Percentiles rank a stretch among this genome's conserved stretches.
Conservation (phyloP, 37 sponge, comb jelly and placozoan species). For the Cladorhizidae sp. region DNA sequence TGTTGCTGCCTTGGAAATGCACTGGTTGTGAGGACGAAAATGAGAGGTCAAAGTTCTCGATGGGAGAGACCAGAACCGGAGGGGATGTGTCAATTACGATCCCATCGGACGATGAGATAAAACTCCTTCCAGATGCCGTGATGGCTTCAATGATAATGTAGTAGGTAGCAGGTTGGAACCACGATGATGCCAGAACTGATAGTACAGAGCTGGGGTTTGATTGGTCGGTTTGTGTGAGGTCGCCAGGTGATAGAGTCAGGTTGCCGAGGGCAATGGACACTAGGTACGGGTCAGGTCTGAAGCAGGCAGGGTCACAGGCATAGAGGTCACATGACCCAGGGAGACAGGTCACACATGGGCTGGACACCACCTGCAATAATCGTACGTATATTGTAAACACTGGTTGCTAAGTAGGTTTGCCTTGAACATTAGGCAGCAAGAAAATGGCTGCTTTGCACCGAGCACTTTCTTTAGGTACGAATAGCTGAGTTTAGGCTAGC, state of each 20-base stretch:
- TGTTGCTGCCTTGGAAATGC: conserved; percentile 70
- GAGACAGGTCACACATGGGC: conserved; percentile 63
- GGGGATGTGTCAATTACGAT: conserved; percentile 76
- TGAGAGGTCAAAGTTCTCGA: conserved; percentile 72
- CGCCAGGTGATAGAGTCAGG: conserved; percentile 55
- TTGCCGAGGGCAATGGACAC: conserved; percentile 50
- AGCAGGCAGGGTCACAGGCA: conserved; percentile 58
- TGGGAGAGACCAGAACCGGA: conserved; percentile 27
- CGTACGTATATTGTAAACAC: too few species aligned
- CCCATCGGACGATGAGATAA: conserved; percentile 60
- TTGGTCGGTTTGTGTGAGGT: not conserved
- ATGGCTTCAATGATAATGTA: conserved; percentile 74
- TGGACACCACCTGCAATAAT: conserved; percentile 41
- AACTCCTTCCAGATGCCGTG: conserved; percentile 67
- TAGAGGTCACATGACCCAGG: conserved; percentile 53
- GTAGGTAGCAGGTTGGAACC: conserved; percentile 62
- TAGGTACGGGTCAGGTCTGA: conserved; percentile 47
- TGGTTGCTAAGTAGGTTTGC: too few species aligned
- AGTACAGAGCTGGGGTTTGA: too few species aligned
- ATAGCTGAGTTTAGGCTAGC: not conserved
- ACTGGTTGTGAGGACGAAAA: conserved; percentile 47
- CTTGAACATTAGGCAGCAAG: too few species aligned
- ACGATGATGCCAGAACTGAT: not conserved
- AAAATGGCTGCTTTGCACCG: too few species aligned
- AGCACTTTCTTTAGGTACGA: too few species aligned